Percentiles rank a stretch among this genome's conserved stretches.
These are phyloP conservation scores for Labeo calbasu DNA, from an alignment of 2,797 vertebrate species.

Conservation along the genomic window DNA sequence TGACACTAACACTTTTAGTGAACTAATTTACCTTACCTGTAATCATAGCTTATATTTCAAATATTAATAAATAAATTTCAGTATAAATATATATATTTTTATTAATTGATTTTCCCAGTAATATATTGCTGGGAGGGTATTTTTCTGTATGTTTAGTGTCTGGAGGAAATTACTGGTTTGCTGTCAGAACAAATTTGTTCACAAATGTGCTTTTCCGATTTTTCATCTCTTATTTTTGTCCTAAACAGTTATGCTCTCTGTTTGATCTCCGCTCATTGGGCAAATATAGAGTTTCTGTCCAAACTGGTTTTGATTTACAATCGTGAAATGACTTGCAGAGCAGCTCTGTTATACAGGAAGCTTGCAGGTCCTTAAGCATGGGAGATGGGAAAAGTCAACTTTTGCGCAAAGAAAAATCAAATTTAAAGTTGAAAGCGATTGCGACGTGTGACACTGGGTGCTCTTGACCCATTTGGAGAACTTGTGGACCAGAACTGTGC, in stretches of 20 bases:
- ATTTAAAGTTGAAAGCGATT: slow-evolving; percentile 10
- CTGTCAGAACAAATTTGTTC: not conserved
- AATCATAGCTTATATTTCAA: not conserved
- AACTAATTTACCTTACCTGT: not conserved
- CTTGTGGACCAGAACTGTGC: slow-evolving; percentile 46
- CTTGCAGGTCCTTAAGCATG: not conserved
- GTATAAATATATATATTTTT: too few species aligned
- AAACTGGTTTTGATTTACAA: slow-evolving; percentile 6
- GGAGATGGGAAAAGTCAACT: slow-evolving; percentile 21
- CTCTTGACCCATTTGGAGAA: slow-evolving; percentile 29
- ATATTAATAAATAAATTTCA: not conserved
- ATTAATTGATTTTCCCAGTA: not conserved
- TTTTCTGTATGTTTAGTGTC: not conserved
- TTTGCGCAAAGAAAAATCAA: not conserved
- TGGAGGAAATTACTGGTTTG: not conserved
- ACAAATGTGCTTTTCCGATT: not conserved
- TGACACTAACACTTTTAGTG: not conserved
- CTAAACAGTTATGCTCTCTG: not conserved
- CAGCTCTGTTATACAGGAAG: not conserved
- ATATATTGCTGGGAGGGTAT: not conserved
- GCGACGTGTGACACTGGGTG: not conserved
- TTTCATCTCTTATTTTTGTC: not conserved
- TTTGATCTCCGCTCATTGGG: not conserved
- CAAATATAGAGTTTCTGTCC: slow-evolving; percentile 12
- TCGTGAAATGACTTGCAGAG: slow-evolving; percentile 25